phyloP scores from a whole-genome alignment of 2,888 invertebrate species.

The Anthrax anthrax region DNA sequence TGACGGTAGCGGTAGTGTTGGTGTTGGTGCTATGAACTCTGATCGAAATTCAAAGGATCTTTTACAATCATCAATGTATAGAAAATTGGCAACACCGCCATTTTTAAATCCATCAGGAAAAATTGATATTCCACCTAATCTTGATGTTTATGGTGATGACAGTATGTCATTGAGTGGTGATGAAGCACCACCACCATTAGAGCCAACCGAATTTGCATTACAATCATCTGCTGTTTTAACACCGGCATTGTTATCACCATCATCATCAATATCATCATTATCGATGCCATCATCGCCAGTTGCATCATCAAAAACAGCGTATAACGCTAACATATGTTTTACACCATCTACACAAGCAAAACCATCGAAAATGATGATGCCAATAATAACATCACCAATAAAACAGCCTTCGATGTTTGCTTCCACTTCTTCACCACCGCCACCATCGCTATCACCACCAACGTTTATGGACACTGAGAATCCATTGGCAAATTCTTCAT shows the following conservation, averaged over 20 bases:
- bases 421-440: neutral
- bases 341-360: too few relatives aligned
- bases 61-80: neutral
- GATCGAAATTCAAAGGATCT: neutral
- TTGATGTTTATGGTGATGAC: neutral
- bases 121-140: neutral
- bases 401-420: too few relatives aligned
- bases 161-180: neutral
- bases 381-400: neutral
- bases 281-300: too few relatives aligned
- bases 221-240: neutral
- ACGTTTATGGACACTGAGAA: conserved; percentile 17
- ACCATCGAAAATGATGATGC: too few relatives aligned
- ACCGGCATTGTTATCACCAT: too few relatives aligned
- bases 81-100: too few relatives aligned
- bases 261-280: neutral
- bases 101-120: neutral
- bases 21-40: too few relatives aligned
- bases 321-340: too few relatives aligned
- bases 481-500: conserved; percentile 22
- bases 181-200: conserved; percentile 3
- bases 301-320: neutral
- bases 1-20: conserved; percentile 10
- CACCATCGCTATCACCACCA: neutral
- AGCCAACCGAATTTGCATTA: neutral